Base-by-base conservation (phyloP, 2,888 invertebrate species). In the Epicampocera succincta region DNA sequence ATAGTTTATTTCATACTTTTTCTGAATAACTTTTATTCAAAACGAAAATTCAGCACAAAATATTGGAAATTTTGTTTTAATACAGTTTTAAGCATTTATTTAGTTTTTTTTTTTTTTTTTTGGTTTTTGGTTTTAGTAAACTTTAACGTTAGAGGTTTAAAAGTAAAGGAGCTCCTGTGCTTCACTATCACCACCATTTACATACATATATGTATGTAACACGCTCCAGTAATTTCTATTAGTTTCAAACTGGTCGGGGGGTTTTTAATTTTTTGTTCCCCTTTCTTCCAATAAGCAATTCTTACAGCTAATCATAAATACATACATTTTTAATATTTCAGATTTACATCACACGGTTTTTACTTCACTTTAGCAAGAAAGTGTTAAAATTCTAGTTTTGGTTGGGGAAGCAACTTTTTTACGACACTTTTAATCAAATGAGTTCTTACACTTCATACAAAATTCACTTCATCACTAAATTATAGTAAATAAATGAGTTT, bases 201-300 rank as follows among this genome's bases (percentile, higher is more conserved):
- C n/a, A n/a, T n/a, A n/a, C n/a, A n/a, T n/a, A n/a, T n/a, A n/a
- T n/a, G n/a, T n/a, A n/a, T 25, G 25, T 61, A 61, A 44, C 21
- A 11, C 9, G 15, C 61, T 48, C 61, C 40, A 69, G 69, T 73
- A 66, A 61, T 61, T 66, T 66, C 66, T 73, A 66, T 73, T 9
- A 79, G 76, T 72, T 76, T 76, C 68, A 63, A 69, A 61, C 76
- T 80, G 80, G 80, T 80, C 80, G 66, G 44, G 76, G 73, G 44
- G 71, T 76, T 74, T 46, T 5, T 12, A 13, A 29, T 33, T 33
- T 9, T 38, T 46, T 12, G 19, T 21, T 52, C 56, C 40, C n/a
- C 33, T 46, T 44, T 46, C 17, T 54, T 61, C 56, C 48, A 54
- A 63, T 63, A 63, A 69, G 56, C 71, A 72, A 78, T 66, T 61